Evolutionary conservation across 2,797 vertebrate genomes (phyloP).

Genomic region (Sternotherus odoratus): DNA sequence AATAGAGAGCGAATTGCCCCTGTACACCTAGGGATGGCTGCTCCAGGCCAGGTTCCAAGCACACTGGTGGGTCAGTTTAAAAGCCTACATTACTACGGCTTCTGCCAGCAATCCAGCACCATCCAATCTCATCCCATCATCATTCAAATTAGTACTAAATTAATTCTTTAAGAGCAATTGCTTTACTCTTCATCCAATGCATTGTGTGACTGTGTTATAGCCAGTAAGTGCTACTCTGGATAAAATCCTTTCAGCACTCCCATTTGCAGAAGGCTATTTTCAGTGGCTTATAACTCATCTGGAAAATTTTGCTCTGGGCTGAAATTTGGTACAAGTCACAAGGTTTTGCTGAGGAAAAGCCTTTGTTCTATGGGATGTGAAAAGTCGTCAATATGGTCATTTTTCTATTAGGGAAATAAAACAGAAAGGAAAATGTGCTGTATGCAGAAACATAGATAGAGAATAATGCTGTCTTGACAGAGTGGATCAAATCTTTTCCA

Average conservation of each 20-base stretch:
- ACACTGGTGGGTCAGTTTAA: fast-evolving
- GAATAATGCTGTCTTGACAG: fast-evolving
- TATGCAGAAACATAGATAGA: background rate
- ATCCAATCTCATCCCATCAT: background rate
- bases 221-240: background rate
- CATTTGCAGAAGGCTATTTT: background rate
- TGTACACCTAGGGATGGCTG: background rate
- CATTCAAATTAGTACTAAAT: background rate
- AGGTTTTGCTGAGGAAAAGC: background rate
- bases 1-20: background rate
- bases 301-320: slow-evolving; percentile 16
- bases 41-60: background rate
- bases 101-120: background rate
- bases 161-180: background rate
- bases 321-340: background rate
- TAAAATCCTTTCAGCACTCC: slow-evolving; percentile 8
- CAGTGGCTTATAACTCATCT: background rate
- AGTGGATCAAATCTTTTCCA: fast-evolving
- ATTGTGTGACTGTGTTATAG: background rate
- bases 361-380: background rate
- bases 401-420: background rate
- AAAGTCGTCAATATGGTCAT: background rate
- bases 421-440: background rate
- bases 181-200: background rate
- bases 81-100: background rate